Evolutionary conservation across 2,888 invertebrate genomes (phyloP), one percentile per base, ranked within the genome.

Genomic region (Hypomecis punctinalis): DNA sequence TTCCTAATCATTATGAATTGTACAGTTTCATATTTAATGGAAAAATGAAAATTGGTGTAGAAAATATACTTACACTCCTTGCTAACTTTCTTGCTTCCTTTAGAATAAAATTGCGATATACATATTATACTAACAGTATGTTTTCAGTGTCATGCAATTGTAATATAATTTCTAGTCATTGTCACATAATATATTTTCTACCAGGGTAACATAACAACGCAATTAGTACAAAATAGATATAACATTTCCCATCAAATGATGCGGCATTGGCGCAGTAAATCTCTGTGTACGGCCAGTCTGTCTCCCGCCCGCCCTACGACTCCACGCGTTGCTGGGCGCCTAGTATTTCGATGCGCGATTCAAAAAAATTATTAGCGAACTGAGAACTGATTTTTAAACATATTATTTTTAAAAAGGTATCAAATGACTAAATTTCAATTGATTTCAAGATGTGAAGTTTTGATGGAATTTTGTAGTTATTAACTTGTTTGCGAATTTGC

Each of bases 281-380:
- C 49, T 66, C 61, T 63, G 57, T 66, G 52, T 61, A 54, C 66
- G 66, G 74, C 74, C 80, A 85, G 84, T 85, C 46, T 62, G 68
- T 70, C 72, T 63, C 67, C 71, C 79, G 78, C 77, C 78, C 78
- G 76, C 78, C 74, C 61, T 53, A 74, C 68, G 82, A 70, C 76
- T 74, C 77, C 79, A 84, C 85, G 85, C 72, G 71, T 76, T 76
- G 72, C 73, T 82, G 79, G 63, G 66, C 58, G 47, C 83, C 80
- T 83, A 54, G 82, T 85, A 79, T 68, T 46, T 61, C 23, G n/a
- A 7, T 49, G 11, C 36, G 40, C 39, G 23, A 55, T 46, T 39
- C 40, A 58, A 58, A 42, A 56, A 52, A 52, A 58, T 67, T 37
- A 52, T 62, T 42, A 10, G 43, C 9, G 7, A 54, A 40, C 40